phyloP scores from a whole-genome alignment of 2,113 vertebrate species.

The Vidua macroura region DNA sequence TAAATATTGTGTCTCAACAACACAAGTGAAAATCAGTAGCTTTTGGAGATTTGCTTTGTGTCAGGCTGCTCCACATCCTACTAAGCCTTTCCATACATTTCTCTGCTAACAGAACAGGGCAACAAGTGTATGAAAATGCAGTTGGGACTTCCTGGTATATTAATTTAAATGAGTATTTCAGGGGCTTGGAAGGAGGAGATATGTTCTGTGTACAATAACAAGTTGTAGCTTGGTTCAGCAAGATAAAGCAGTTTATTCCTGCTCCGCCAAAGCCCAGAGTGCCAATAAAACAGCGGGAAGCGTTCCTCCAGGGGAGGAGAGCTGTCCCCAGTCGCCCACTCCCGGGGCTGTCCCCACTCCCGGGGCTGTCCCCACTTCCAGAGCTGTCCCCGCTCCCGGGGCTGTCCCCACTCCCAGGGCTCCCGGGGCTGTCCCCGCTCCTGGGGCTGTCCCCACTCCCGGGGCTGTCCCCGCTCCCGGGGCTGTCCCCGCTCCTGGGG shows the following conservation, averaged over 20 bases:
- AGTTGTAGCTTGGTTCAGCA: background rate
- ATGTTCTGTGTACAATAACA: background rate
- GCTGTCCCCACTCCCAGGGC: too few relatives aligned
- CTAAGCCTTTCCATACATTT: background rate
- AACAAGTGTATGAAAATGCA: background rate
- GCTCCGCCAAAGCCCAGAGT: background rate
- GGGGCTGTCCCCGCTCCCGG: too few relatives aligned
- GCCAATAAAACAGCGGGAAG: background rate
- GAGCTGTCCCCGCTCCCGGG: too few relatives aligned
- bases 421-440: too few relatives aligned
- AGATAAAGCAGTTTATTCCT: background rate
- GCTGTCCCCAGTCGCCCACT: background rate
- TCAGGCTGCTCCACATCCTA: background rate
- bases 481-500: too few relatives aligned
- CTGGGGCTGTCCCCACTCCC: too few relatives aligned
- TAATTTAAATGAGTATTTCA: background rate
- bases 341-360: too few relatives aligned
- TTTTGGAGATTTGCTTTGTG: background rate
- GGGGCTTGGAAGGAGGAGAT: background rate
- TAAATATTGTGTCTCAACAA: background rate
- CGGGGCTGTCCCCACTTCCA: too few relatives aligned
- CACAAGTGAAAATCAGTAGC: background rate
- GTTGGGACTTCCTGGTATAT: background rate
- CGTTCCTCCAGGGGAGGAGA: fast-evolving
- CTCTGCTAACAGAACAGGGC: background rate